Evolutionary conservation across 2,888 invertebrate genomes (phyloP).

Genomic region (Spodoptera picta): DNA sequence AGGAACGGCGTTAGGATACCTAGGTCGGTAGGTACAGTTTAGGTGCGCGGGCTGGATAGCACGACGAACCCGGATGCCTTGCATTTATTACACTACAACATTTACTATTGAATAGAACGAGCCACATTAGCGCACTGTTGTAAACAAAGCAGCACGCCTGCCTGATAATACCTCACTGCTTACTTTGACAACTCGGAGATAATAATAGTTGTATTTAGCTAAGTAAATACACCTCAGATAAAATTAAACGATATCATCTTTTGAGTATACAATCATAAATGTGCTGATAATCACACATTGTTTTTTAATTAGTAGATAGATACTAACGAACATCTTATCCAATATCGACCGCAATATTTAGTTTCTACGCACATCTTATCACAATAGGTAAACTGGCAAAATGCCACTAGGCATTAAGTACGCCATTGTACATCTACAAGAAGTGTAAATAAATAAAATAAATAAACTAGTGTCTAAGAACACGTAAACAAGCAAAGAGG

Average conservation of each 20-base stretch:
- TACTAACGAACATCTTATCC: too few relatives aligned
- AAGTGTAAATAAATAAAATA: too few relatives aligned
- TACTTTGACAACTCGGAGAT: conserved; percentile 9
- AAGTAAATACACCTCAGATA: too few relatives aligned
- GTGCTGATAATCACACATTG: too few relatives aligned
- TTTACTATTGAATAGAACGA: conserved; percentile 40
- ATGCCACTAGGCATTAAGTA: too few relatives aligned
- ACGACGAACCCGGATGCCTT: conserved; percentile 79
- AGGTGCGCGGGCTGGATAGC: conserved; percentile 72
- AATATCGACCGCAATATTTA: too few relatives aligned
- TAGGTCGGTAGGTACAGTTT: conserved; percentile 72
- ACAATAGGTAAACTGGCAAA: background rate
- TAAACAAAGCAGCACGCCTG: conserved; percentile 18
- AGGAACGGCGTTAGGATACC: conserved; percentile 81
- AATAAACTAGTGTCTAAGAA: conserved; percentile 5
- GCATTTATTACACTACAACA: conserved; percentile 61
- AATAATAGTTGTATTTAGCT: conserved; percentile 1
- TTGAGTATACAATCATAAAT: too few relatives aligned
- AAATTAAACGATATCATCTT: too few relatives aligned
- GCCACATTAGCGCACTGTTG: conserved; percentile 9
- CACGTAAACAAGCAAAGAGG: conserved; percentile 2
- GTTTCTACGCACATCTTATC: conserved; percentile 1
- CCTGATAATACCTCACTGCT: conserved; percentile 16
- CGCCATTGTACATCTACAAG: too few relatives aligned
- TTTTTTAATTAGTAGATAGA: too few relatives aligned